phyloP scores from a whole-genome alignment of 30 jellyfish, hydroid and myxozoan genomes.

The Hydractinia symbiolongicarpus region DNA sequence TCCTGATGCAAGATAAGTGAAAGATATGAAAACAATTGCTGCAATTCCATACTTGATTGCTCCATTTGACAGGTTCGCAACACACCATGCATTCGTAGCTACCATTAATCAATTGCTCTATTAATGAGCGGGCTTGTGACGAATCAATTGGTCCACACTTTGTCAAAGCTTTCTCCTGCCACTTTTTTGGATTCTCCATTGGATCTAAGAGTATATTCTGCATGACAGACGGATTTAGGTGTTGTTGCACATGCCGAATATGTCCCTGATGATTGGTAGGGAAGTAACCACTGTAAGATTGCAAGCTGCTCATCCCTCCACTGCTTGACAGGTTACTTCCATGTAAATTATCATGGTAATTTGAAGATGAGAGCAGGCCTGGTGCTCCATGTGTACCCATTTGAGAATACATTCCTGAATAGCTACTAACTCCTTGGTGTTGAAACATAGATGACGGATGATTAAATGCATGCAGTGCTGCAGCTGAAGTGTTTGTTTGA shows the following conservation, averaged over 20 bases:
- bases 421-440: conserved; percentile 2
- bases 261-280: conserved; percentile 36
- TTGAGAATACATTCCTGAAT: conserved; percentile 11
- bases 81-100: conserved; percentile 97
- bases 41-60: conserved; percentile 81
- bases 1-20: conserved; percentile 77
- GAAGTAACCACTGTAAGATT: conserved; percentile 12
- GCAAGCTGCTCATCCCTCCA: conserved; percentile 2
- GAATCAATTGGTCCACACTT: conserved; percentile 74
- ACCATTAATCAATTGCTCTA: conserved; percentile 72
- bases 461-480: background rate
- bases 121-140: conserved; percentile 75
- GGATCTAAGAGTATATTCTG: background rate
- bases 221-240: conserved; percentile 19
- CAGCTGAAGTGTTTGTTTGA: background rate
- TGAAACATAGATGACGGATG: conserved; percentile 18
- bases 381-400: conserved; percentile 3
- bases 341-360: background rate
- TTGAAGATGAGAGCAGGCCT: background rate
- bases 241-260: conserved; percentile 35
- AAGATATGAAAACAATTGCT: conserved; percentile 80
- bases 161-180: conserved; percentile 36
- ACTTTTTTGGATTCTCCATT: conserved; percentile 11
- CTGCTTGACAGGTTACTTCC: background rate
- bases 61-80: conserved; percentile 72